These are phyloP conservation scores for Drymodes brunneopygia DNA, from an alignment of 2,113 vertebrate genomes.

Conservation along the genomic window DNA sequence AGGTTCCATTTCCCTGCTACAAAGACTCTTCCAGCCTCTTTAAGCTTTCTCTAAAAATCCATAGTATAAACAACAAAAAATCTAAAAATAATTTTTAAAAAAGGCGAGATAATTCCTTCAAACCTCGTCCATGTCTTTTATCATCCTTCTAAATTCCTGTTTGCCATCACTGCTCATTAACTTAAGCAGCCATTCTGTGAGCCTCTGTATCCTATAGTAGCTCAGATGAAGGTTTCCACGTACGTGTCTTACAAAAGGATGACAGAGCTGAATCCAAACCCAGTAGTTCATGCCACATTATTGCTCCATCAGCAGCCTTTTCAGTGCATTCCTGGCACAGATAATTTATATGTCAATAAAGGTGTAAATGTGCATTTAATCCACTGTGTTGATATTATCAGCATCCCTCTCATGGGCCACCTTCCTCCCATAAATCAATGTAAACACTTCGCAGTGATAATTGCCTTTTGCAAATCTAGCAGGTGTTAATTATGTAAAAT, in stretches of 20 bases:
- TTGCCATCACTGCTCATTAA: constrained; percentile 35
- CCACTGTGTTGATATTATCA: constrained; percentile 71
- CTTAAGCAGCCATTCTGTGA: constrained; percentile 38
- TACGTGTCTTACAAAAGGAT: constrained; percentile 49
- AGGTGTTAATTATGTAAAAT: constrained; percentile 49
- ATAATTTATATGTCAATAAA: constrained; percentile 77
- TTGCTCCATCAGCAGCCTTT: constrained; percentile 65
- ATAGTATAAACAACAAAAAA: constrained; percentile 45
- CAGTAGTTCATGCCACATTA: constrained; percentile 66
- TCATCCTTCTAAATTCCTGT: constrained; percentile 21
- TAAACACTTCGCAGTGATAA: constrained; percentile 59
- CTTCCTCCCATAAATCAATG: constrained; percentile 72
- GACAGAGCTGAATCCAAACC: constrained; percentile 61
- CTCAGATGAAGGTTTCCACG: constrained; percentile 59
- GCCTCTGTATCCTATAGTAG: constrained; percentile 38
- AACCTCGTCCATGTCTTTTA: constrained; percentile 49
- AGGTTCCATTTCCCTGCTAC: constrained; percentile 86
- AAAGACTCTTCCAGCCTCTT: constrained; percentile 55
- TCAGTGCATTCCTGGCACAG: constrained; percentile 69
- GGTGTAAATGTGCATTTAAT: constrained; percentile 76
- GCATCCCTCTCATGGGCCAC: constrained; percentile 71
- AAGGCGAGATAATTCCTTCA: constrained; percentile 43
- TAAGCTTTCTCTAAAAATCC: constrained; percentile 66
- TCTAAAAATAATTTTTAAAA: not conserved
- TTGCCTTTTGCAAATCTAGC: constrained; percentile 60